Percentiles rank a stretch among this genome's conserved stretches.
These are phyloP conservation scores for Phrynosoma blainvillii DNA, from an alignment of 2,113 vertebrate species.

Conservation along the genomic window DNA sequence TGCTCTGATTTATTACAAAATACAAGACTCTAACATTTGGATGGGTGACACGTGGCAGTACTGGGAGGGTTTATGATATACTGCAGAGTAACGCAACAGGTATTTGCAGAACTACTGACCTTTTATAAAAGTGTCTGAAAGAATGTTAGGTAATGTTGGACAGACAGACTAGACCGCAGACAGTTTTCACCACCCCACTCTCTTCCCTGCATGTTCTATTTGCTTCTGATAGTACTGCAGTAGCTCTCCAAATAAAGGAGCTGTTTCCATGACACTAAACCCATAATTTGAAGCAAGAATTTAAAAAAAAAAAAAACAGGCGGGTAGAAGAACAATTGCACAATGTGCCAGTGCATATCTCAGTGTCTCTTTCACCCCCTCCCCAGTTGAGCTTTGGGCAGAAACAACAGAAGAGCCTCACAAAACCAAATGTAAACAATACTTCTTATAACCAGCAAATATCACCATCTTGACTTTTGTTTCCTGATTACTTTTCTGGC, in stretches of 20 bases:
- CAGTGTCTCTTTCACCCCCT: slow-evolving; percentile 44
- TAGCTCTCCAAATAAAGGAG: slow-evolving; percentile 78
- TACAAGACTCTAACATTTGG: background rate
- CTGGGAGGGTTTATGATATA: background rate
- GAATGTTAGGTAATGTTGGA: slow-evolving; percentile 30
- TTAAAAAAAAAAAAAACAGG: slow-evolving; percentile 65
- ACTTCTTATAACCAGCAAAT: slow-evolving; percentile 40
- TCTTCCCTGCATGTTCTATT: slow-evolving; percentile 22
- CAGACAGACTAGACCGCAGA: slow-evolving; percentile 3
- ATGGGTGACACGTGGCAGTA: background rate
- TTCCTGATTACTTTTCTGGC: slow-evolving; percentile 60
- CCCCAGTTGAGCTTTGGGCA: slow-evolving; percentile 38
- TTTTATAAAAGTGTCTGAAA: slow-evolving; percentile 43
- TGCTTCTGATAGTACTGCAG: slow-evolving; percentile 65
- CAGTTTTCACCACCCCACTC: slow-evolving; percentile 31
- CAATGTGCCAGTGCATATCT: slow-evolving; percentile 66
- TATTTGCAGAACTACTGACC: slow-evolving; percentile 26
- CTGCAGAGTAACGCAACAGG: slow-evolving; percentile 29
- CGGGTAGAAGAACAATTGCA: slow-evolving; percentile 56
- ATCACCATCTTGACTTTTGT: slow-evolving; percentile 49
- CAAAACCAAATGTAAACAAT: slow-evolving; percentile 45
- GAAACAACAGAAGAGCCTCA: slow-evolving; percentile 25
- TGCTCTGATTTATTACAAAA: slow-evolving; percentile 28
- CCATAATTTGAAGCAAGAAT: slow-evolving; percentile 76
- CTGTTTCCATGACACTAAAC: slow-evolving; percentile 82